Conservation (phyloP, 1,140 invertebrate species). For the Tetragnatha versicolor region DNA sequence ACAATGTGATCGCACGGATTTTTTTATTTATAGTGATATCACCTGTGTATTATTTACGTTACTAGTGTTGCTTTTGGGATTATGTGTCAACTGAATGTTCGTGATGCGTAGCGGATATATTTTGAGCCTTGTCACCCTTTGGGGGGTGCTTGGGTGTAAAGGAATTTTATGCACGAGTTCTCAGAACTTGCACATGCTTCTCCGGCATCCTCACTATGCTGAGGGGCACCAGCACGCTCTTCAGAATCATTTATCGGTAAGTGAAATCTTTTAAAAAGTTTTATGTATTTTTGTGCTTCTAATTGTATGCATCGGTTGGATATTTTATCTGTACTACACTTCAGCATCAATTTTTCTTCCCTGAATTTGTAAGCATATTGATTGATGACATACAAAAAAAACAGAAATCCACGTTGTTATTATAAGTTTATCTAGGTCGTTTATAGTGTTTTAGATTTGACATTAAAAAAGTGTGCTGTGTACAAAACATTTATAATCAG, state of each 20-base stretch:
- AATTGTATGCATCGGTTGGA: not conserved
- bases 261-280: not conserved
- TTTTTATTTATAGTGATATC: not conserved
- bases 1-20: not conserved
- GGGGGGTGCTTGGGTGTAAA: not conserved
- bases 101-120: constrained; percentile 1
- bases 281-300: not conserved
- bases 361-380: too few species aligned
- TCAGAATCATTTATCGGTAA: constrained; percentile 22
- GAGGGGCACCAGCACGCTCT: constrained; percentile 28
- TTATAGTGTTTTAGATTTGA: too few species aligned
- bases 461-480: too few species aligned
- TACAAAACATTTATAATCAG: too few species aligned
- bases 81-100: constrained; percentile 12
- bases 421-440: too few species aligned
- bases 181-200: constrained; percentile 39
- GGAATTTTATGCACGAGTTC: constrained; percentile 27
- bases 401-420: too few species aligned
- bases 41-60: constrained; percentile 8
- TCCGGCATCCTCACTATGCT: constrained; percentile 41
- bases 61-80: not conserved
- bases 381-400: too few species aligned
- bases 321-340: not conserved
- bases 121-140: not conserved
- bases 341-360: too few species aligned